Percentiles rank a stretch among this genome's conserved stretches.
Conservation (phyloP, 2,113 vertebrate species). For the Chloropsis hardwickii region DNA sequence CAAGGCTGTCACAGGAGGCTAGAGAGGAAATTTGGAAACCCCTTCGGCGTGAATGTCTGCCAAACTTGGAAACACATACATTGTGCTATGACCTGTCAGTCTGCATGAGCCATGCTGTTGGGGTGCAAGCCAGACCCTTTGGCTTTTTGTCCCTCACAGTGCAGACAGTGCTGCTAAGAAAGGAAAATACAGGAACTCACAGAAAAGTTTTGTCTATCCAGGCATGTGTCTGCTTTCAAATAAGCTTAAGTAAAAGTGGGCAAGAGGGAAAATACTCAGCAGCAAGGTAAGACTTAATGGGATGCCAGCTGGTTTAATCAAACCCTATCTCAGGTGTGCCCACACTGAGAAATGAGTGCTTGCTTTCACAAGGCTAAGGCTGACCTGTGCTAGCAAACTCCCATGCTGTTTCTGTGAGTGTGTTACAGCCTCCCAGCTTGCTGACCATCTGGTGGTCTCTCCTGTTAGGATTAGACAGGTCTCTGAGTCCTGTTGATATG, state of each 20-base stretch:
- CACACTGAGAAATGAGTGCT: background rate
- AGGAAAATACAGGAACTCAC: background rate
- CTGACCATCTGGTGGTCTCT: background rate
- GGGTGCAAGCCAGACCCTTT: background rate
- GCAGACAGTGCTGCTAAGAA: background rate
- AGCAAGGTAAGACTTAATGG: background rate
- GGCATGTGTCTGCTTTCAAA: background rate
- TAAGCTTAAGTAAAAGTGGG: background rate
- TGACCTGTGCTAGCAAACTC: background rate
- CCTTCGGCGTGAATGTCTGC: background rate
- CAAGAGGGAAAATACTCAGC: background rate
- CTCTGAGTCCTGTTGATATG: background rate
- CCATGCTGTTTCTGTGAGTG: accelerated
- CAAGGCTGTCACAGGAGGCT: slow-evolving; percentile 7
- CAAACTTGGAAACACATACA: background rate
- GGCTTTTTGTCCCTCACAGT: background rate
- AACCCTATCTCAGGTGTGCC: background rate
- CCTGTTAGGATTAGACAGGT: background rate
- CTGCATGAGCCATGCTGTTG: background rate
- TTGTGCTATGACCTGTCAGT: background rate
- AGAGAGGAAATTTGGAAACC: slow-evolving; percentile 47
- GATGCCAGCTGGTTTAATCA: background rate
- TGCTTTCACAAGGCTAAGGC: background rate
- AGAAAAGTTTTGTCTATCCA: background rate
- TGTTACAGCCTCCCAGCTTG: background rate